Percentiles rank a stretch among this genome's conserved stretches.
phyloP scores from a whole-genome alignment of 2,888 invertebrate genomes.

The Orchesella flavescens region DNA sequence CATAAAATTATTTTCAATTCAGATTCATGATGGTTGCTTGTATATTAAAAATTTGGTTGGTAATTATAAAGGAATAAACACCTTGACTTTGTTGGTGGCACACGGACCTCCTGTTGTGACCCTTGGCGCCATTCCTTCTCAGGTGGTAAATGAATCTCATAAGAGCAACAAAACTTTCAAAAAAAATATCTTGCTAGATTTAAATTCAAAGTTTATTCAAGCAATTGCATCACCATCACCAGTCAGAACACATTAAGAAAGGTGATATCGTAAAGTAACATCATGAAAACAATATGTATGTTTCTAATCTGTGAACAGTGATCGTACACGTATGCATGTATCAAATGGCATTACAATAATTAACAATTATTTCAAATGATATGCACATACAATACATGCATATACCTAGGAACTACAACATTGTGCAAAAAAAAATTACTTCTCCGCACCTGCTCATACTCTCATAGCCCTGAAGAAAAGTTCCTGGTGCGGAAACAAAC shows the following conservation, averaged over 20 bases:
- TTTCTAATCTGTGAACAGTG: no score
- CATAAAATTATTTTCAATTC: conserved; percentile 3
- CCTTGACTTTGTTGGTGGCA: conserved; percentile 64
- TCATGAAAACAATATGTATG: neutral
- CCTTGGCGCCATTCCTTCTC: conserved; percentile 68
- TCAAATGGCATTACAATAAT: neutral
- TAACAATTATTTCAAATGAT: no score
- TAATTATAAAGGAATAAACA: conserved; percentile 66
- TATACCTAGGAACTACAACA: no score
- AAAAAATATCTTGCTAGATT: neutral
- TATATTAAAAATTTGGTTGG: conserved; percentile 10
- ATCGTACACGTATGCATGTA: neutral
- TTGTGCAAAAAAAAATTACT: no score
- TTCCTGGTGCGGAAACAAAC: neutral
- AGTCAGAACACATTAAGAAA: conserved; percentile 13
- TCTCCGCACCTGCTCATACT: neutral
- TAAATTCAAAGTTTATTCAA: neutral
- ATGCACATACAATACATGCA: no score
- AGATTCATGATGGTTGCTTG: neutral
- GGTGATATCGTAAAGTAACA: conserved; percentile 15
- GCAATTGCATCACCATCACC: neutral
- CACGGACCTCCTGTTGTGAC: conserved; percentile 64
- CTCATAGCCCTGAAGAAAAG: neutral
- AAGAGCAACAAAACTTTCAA: neutral
- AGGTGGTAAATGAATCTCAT: conserved; percentile 67